Conservation (phyloP, 2,113 vertebrate genomes). For the Petrocephalus microphthalmus region DNA sequence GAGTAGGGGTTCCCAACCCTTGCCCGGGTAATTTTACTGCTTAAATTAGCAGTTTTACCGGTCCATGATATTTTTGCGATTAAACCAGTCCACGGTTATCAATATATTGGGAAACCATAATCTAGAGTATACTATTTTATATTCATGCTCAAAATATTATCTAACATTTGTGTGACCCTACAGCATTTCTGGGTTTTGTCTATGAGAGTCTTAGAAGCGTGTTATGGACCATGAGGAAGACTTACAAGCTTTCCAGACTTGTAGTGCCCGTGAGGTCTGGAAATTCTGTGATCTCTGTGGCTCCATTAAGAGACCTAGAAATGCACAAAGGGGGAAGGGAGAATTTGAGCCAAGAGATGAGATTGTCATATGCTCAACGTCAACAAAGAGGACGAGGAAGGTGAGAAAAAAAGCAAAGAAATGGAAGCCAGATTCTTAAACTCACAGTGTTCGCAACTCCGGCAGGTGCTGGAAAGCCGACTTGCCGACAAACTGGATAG, state of each 20-base stretch:
- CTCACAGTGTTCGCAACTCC: conserved; percentile 59
- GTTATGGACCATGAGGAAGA: conserved; percentile 26
- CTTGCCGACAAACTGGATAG: conserved; percentile 69
- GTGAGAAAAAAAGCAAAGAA: neutral
- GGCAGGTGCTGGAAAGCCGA: conserved; percentile 75
- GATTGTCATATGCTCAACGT: neutral
- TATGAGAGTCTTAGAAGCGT: neutral
- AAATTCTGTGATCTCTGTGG: conserved; percentile 82
- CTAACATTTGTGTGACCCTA: neutral
- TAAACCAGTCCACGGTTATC: neutral
- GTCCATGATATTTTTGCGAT: neutral
- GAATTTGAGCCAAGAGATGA: neutral
- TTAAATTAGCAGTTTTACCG: neutral
- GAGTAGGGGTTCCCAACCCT: neutral
- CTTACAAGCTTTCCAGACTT: conserved; percentile 86
- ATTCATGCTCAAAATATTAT: neutral
- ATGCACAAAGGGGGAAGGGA: conserved; percentile 30
- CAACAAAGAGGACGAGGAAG: neutral
- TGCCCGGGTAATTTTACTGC: neutral
- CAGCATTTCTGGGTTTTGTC: neutral
- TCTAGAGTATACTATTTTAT: neutral
- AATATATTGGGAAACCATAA: neutral
- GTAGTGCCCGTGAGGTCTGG: conserved; percentile 84
- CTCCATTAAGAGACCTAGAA: conserved; percentile 83
- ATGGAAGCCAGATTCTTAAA: neutral